Conservation (phyloP, 2,797 vertebrate species). For the Lepilemur septentrionalis region DNA sequence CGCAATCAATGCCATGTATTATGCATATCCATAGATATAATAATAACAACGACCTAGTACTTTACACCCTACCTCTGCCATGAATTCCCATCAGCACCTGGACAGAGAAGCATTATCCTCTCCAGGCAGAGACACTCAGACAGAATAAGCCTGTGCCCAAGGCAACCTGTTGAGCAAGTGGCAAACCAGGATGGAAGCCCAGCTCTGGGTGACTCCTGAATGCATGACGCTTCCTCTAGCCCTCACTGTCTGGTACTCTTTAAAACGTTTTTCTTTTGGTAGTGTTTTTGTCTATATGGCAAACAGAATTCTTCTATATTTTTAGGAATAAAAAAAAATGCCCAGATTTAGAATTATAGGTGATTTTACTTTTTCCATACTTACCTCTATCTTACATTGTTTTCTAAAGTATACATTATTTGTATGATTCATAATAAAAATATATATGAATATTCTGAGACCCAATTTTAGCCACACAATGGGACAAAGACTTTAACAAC, state of each 20-base stretch:
- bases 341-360: background rate
- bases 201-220: background rate
- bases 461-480: background rate
- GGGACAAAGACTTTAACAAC: background rate
- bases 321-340: background rate
- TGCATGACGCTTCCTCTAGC: rapidly evolving
- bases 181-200: rapidly evolving
- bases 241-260: background rate
- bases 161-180: rapidly evolving
- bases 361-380: background rate
- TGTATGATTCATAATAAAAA: background rate
- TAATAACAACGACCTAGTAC: background rate
- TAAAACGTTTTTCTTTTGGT: background rate
- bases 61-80: background rate
- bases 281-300: background rate
- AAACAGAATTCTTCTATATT: background rate
- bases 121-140: background rate
- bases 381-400: background rate
- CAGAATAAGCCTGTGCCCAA: background rate
- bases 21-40: rapidly evolving
- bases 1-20: rapidly evolving
- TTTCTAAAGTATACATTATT: background rate
- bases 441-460: background rate
- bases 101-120: background rate
- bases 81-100: background rate